Conservation (phyloP, 2,888 invertebrate species). For the Lycia hirtaria region DNA sequence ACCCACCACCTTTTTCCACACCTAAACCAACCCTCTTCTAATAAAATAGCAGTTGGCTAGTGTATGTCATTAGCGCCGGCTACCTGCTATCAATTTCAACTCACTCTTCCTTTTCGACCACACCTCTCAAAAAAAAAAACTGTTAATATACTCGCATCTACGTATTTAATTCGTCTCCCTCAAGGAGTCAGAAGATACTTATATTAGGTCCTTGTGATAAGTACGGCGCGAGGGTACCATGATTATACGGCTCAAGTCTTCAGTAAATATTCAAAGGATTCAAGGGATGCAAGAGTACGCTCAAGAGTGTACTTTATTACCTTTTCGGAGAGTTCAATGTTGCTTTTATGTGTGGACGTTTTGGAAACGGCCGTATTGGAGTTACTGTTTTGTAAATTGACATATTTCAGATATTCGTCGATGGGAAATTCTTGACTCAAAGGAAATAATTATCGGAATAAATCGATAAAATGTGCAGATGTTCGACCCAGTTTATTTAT, state of each 20-base stretch:
- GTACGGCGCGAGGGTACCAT: neutral
- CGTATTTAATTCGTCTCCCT: neutral
- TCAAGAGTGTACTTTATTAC: neutral
- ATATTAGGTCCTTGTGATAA: neutral
- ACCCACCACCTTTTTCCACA: no score
- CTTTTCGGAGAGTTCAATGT: neutral
- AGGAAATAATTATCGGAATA: no score
- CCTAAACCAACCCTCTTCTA: no score
- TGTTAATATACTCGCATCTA: no score
- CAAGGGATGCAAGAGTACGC: neutral
- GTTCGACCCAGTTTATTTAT: no score
- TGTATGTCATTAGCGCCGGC: no score
- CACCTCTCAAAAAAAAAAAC: no score
- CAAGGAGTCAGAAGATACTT: neutral
- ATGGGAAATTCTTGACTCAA: neutral
- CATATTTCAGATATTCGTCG: neutral
- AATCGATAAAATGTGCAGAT: neutral
- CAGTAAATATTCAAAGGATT: slow-evolving; percentile 10
- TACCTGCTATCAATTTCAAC: no score
- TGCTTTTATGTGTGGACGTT: neutral
- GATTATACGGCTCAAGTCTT: neutral
- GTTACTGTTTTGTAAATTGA: neutral
- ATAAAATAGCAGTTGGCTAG: no score
- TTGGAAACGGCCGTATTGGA: neutral
- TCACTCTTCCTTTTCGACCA: no score